phyloP scores from a whole-genome alignment of 2,888 invertebrate genomes.

The Lithophane semibrunnea region DNA sequence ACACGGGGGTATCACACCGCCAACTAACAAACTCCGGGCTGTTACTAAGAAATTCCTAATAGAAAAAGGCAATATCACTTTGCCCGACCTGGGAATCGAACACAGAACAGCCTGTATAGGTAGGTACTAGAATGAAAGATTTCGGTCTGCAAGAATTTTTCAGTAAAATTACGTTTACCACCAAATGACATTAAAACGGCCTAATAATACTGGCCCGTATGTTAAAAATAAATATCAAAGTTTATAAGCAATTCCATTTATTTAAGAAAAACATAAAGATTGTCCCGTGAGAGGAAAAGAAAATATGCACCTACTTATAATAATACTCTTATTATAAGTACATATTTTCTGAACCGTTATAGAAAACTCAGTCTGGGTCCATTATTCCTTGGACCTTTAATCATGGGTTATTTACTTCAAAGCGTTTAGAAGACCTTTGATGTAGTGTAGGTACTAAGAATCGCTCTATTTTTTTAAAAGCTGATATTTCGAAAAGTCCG shows the following conservation, averaged over 20 bases:
- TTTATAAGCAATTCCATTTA: neutral
- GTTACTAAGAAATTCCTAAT: too few relatives aligned
- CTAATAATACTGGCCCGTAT: neutral
- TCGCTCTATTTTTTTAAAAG: slow-evolving; percentile 6
- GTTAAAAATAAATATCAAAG: neutral
- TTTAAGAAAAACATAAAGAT: neutral
- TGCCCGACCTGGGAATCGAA: too few relatives aligned
- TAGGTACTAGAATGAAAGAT: too few relatives aligned
- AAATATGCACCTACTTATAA: slow-evolving; percentile 14
- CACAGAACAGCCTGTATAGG: too few relatives aligned
- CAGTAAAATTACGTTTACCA: too few relatives aligned
- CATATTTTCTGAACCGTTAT: too few relatives aligned
- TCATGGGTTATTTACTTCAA: slow-evolving; percentile 36
- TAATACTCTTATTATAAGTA: too few relatives aligned
- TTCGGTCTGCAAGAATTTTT: too few relatives aligned
- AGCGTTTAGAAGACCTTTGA: slow-evolving; percentile 36
- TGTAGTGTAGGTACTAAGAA: slow-evolving; percentile 18
- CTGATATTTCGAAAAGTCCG: neutral
- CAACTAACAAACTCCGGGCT: too few relatives aligned
- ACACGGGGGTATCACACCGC: too few relatives aligned
- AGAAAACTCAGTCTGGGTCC: slow-evolving; percentile 2
- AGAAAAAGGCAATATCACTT: too few relatives aligned
- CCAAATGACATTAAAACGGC: neutral
- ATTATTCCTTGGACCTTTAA: slow-evolving; percentile 27
- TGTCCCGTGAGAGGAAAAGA: neutral